These are phyloP conservation scores for Apotomis betuletana DNA, from an alignment of 2,888 invertebrate genomes.

Conservation along the genomic window DNA sequence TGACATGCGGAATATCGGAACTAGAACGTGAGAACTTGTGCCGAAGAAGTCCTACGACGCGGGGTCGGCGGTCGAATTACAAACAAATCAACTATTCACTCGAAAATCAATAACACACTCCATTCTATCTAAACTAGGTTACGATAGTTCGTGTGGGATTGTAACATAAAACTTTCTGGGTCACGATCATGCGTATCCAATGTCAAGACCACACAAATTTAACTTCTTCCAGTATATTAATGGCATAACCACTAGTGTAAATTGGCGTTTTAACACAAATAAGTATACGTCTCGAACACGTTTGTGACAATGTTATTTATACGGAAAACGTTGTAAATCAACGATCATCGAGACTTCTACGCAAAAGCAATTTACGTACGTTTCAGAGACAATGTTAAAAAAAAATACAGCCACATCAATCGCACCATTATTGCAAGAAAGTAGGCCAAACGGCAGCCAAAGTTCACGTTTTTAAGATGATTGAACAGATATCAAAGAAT, in stretches of 20 bases:
- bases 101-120: slow-evolving; percentile 22
- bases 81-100: slow-evolving; percentile 13
- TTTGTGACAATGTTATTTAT: too few species aligned
- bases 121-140: slow-evolving; percentile 17
- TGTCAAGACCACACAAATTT: slow-evolving; percentile 20
- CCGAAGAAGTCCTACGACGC: background rate
- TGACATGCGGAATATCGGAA: background rate
- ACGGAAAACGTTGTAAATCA: too few species aligned
- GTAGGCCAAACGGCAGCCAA: too few species aligned
- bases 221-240: background rate
- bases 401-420: too few species aligned
- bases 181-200: slow-evolving; percentile 19
- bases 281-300: too few species aligned
- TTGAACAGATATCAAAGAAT: too few species aligned
- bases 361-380: too few species aligned
- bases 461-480: too few species aligned
- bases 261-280: too few species aligned
- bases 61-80: slow-evolving; percentile 11
- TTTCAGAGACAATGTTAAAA: too few species aligned
- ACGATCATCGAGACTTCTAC: too few species aligned
- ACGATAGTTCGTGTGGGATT: slow-evolving; percentile 1
- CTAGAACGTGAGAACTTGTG: background rate
- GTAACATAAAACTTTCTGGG: slow-evolving; percentile 23
- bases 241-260: background rate
- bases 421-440: too few species aligned